Evolutionary conservation across 2,888 invertebrate species (phyloP).

Genomic region (Silvanus unidentatus): DNA sequence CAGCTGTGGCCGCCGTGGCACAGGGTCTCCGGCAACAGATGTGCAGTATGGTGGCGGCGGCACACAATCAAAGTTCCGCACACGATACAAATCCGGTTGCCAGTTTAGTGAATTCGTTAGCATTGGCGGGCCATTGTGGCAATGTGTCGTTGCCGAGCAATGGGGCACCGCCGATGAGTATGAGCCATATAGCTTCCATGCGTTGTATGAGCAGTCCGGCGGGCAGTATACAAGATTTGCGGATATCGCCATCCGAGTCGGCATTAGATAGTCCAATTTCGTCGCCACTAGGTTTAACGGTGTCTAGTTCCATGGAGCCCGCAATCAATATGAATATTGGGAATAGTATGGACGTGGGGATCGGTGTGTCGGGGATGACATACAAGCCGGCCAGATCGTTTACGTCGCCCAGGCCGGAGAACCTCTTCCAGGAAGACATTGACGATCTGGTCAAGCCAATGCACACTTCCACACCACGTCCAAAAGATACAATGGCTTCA

Average conservation of each 20-base stretch:
- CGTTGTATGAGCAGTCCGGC: conserved; percentile 46
- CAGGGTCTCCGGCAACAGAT: conserved; percentile 81
- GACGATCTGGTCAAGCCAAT: conserved; percentile 59
- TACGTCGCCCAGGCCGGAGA: conserved; percentile 57
- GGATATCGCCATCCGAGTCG: conserved; percentile 49
- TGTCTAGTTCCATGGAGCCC: conserved; percentile 47
- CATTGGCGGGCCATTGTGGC: conserved; percentile 43
- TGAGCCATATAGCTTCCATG: conserved; percentile 43
- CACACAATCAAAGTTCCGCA: conserved; percentile 52
- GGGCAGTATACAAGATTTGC: conserved; percentile 46
- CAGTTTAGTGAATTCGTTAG: conserved; percentile 43
- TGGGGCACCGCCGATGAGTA: conserved; percentile 41
- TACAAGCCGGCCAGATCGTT: conserved; percentile 59
- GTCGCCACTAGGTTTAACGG: conserved; percentile 58
- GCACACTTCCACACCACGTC: conserved; percentile 42
- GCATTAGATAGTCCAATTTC: conserved; percentile 53
- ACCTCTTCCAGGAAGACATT: conserved; percentile 58
- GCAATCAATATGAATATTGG: conserved; percentile 42
- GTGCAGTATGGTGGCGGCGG: conserved; percentile 74
- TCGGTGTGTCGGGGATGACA: conserved; percentile 57
- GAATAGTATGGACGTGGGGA: conserved; percentile 53
- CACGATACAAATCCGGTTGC: conserved; percentile 45
- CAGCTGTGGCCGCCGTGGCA: conserved; percentile 80
- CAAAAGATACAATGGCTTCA: conserved; percentile 53
- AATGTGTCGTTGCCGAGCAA: conserved; percentile 39